Evolutionary conservation across 2,888 invertebrate genomes (phyloP).

Genomic region (Torymus auratus): DNA sequence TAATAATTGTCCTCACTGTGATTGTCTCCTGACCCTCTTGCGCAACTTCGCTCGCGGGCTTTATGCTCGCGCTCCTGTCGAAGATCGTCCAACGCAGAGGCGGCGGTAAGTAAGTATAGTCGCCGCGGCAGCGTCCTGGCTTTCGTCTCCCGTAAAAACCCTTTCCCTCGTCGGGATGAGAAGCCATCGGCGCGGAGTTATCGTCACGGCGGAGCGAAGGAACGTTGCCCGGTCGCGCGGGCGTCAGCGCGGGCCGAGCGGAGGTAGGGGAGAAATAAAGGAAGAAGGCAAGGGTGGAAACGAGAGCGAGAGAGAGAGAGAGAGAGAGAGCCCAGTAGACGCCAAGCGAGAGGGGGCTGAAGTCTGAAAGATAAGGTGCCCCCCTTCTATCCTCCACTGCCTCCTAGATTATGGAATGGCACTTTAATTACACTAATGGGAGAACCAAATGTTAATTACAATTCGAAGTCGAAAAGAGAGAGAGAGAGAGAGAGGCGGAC

Average conservation of each 20-base stretch:
- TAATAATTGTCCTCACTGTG: too few relatives aligned
- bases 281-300: conserved; percentile 64
- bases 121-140: too few relatives aligned
- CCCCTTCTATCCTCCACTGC: conserved; percentile 64
- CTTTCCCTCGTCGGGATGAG: too few relatives aligned
- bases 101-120: too few relatives aligned
- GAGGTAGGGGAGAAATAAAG: conserved; percentile 27
- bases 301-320: conserved; percentile 55
- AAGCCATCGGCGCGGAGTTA: conserved; percentile 64
- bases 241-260: conserved; percentile 27
- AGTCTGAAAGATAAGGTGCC: conserved; percentile 76
- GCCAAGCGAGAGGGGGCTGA: conserved; percentile 67
- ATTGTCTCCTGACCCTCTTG: too few relatives aligned
- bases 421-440: conserved; percentile 89
- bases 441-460: conserved; percentile 86
- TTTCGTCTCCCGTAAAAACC: too few relatives aligned
- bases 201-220: conserved; percentile 60
- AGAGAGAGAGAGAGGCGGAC: conserved; percentile 62
- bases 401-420: conserved; percentile 82
- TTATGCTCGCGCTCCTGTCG: too few relatives aligned
- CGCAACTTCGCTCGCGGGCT: too few relatives aligned
- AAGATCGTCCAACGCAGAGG: too few relatives aligned
- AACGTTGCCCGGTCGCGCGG: neutral
- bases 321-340: conserved; percentile 44
- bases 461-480: conserved; percentile 82